Percentiles rank a stretch among this genome's conserved stretches.
Conservation (phyloP, 2,888 invertebrate species). For the Eupithecia subumbrata region DNA sequence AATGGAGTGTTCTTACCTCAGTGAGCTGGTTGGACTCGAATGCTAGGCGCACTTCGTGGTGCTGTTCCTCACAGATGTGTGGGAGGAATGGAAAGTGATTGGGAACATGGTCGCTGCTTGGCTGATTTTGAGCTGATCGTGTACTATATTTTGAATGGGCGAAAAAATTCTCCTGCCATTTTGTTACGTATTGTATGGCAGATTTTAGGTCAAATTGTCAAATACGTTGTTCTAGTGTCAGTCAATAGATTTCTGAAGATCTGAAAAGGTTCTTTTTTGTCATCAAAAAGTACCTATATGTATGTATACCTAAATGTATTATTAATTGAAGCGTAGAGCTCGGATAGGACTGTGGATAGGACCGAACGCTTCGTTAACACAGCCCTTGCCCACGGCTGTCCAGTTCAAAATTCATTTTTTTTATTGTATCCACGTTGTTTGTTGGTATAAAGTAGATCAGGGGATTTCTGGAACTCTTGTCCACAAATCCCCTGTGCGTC, state of each 20-base stretch:
- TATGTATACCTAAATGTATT: not conserved
- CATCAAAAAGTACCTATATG: not conserved
- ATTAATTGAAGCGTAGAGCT: not conserved
- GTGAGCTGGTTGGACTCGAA: not conserved
- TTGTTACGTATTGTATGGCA: not conserved
- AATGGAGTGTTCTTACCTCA: not conserved
- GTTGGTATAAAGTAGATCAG: no score
- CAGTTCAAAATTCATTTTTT: no score
- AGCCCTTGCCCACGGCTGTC: no score
- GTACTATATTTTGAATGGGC: not conserved
- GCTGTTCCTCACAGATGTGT: not conserved
- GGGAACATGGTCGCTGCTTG: not conserved
- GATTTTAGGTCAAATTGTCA: not conserved
- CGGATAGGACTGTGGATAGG: no score
- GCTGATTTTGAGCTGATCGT: not conserved
- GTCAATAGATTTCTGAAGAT: not conserved
- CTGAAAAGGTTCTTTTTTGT: not conserved
- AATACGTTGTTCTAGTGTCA: not conserved
- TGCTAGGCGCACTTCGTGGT: not conserved
- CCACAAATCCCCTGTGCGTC: no score
- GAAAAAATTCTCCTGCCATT: not conserved
- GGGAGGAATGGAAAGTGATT: not conserved
- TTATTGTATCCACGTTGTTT: no score
- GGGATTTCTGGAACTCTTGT: no score
- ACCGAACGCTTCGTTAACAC: no score